A percentile compares a stretch with the other conserved stretches of the same genome.
phyloP scores from a whole-genome alignment of 2,888 invertebrate genomes.

The Aquatica leii region DNA sequence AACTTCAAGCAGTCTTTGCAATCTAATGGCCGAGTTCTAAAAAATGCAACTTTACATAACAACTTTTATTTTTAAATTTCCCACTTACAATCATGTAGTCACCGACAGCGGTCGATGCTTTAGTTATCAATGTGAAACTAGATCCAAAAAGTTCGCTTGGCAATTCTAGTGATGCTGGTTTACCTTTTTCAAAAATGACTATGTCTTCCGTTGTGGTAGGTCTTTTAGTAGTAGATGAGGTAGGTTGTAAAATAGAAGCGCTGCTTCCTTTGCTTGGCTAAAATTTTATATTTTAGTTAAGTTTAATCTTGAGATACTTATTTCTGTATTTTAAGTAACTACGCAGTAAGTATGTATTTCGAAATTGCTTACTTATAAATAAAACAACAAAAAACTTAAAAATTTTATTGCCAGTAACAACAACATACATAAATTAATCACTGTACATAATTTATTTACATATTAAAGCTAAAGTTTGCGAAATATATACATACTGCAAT shows the following conservation, averaged over 20 bases:
- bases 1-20: conserved; percentile 74
- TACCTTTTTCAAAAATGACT: conserved; percentile 68
- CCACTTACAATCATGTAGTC: conserved; percentile 71
- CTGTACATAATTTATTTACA: conserved; percentile 30
- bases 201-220: conserved; percentile 65
- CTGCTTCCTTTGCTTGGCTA: conserved; percentile 15
- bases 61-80: neutral
- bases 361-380: neutral
- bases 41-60: conserved; percentile 52
- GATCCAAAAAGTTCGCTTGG: conserved; percentile 72
- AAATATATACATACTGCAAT: conserved; percentile 22
- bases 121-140: conserved; percentile 72
- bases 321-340: neutral
- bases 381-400: conserved; percentile 1
- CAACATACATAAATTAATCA: conserved; percentile 21
- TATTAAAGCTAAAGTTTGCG: conserved; percentile 9
- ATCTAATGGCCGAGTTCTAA: conserved; percentile 80
- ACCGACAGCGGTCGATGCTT: conserved; percentile 71
- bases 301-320: neutral
- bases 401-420: conserved; percentile 2
- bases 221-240: conserved; percentile 48
- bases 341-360: conserved; percentile 9
- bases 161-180: conserved; percentile 72
- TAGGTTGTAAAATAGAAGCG: conserved; percentile 28
- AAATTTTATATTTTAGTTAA: conserved; percentile 4